These are phyloP conservation scores for Colostygia pectinataria DNA, from an alignment of 2,888 invertebrate species.

Conservation along the genomic window DNA sequence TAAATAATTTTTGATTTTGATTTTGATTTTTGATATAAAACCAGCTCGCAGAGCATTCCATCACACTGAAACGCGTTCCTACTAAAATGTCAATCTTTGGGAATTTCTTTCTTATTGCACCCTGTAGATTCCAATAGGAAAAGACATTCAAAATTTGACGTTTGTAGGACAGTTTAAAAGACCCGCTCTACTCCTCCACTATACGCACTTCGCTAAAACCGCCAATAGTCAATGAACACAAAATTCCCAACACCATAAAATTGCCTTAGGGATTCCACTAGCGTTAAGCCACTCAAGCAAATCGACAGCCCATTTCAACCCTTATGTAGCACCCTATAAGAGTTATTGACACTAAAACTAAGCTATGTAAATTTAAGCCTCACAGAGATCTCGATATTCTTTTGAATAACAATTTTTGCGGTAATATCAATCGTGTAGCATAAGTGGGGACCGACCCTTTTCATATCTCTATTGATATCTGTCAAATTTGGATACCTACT, in stretches of 20 bases:
- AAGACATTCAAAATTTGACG: no score
- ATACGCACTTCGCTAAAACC: constrained; percentile 27
- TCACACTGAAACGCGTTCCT: not conserved
- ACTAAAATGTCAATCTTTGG: no score
- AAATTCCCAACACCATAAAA: constrained; percentile 45
- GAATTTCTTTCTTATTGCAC: no score
- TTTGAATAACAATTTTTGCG: constrained; percentile 68
- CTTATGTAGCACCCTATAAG: constrained; percentile 43
- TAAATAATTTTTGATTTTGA: no score
- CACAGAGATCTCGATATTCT: constrained; percentile 58
- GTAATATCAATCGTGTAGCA: constrained; percentile 69
- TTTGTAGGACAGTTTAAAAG: not conserved
- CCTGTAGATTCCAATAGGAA: no score
- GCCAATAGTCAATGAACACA: constrained; percentile 34
- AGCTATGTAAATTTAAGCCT: constrained; percentile 49
- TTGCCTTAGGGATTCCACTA: constrained; percentile 42
- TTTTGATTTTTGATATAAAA: no score
- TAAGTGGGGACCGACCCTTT: constrained; percentile 66
- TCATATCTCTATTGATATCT: constrained; percentile 62
- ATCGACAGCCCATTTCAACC: constrained; percentile 44
- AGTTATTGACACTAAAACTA: constrained; percentile 27
- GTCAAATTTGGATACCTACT: constrained; percentile 49
- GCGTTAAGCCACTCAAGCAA: constrained; percentile 43
- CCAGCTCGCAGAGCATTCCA: not conserved
- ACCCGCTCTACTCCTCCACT: constrained; percentile 15